A percentile compares a stretch with the other conserved stretches of the same genome.
Evolutionary conservation across 2,113 vertebrate species (phyloP).

Genomic region (Austrofundulus limnaeus): DNA sequence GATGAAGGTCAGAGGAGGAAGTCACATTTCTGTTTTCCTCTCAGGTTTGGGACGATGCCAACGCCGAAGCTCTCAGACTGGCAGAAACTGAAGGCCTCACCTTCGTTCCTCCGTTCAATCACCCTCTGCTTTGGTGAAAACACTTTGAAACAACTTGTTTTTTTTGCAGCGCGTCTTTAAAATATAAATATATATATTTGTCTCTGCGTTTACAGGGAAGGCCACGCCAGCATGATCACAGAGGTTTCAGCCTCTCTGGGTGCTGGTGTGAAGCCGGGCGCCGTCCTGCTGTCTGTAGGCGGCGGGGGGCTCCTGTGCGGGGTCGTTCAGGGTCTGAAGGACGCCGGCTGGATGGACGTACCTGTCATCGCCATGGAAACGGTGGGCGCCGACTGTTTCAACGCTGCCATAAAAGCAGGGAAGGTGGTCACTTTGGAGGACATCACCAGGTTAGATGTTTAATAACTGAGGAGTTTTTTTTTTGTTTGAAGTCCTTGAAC

Average conservation of each 20-base stretch:
- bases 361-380: slow-evolving; percentile 83
- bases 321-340: slow-evolving; percentile 76
- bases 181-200: not conserved
- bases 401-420: slow-evolving; percentile 74
- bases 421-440: slow-evolving; percentile 77
- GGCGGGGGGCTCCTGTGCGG: slow-evolving; percentile 84
- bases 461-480: not conserved
- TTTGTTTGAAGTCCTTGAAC: accelerated
- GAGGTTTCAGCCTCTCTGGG: slow-evolving; percentile 74
- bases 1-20: no score
- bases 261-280: slow-evolving; percentile 69
- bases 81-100: slow-evolving; percentile 68
- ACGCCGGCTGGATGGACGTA: slow-evolving; percentile 76
- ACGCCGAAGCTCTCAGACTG: slow-evolving; percentile 74
- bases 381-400: slow-evolving; percentile 78
- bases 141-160: not conserved
- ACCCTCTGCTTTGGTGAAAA: slow-evolving; percentile 80
- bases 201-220: slow-evolving; percentile 67
- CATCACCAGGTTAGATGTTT: slow-evolving; percentile 77
- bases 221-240: slow-evolving; percentile 73
- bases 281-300: slow-evolving; percentile 78
- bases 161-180: not conserved
- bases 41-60: slow-evolving; percentile 83
- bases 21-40: not conserved
- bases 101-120: slow-evolving; percentile 79